Conservation (phyloP, 2,113 vertebrate species). For the Rissa tridactyla region DNA sequence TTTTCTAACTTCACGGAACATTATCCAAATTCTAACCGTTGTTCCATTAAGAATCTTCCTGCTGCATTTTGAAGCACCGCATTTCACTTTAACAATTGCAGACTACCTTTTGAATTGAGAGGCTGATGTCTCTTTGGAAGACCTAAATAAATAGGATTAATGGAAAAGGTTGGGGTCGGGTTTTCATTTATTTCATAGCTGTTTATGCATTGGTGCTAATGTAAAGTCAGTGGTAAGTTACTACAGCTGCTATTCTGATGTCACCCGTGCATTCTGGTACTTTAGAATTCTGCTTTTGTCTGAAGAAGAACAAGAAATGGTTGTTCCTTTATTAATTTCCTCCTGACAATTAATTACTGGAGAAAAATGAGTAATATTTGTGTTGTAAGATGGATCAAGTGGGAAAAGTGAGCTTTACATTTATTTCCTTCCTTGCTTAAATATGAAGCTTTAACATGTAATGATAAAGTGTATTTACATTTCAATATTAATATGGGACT, state of each 20-base stretch:
- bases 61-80: background rate
- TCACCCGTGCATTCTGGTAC: background rate
- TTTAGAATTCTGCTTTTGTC: background rate
- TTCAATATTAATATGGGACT: background rate
- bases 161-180: background rate
- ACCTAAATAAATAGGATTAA: background rate
- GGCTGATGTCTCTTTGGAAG: background rate
- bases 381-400: background rate
- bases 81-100: background rate
- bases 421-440: background rate
- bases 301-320: background rate
- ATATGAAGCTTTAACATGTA: background rate
- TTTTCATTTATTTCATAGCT: background rate
- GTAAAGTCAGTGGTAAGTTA: background rate
- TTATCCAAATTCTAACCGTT: background rate
- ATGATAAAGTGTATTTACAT: background rate
- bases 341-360: background rate
- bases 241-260: background rate
- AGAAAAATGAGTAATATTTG: background rate
- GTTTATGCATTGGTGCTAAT: background rate
- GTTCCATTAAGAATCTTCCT: background rate
- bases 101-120: background rate
- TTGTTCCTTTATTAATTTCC: background rate
- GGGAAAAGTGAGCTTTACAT: background rate
- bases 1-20: background rate